phyloP scores from a whole-genome alignment of 2,113 vertebrate genomes.

The Erythrolamprus reginae region DNA sequence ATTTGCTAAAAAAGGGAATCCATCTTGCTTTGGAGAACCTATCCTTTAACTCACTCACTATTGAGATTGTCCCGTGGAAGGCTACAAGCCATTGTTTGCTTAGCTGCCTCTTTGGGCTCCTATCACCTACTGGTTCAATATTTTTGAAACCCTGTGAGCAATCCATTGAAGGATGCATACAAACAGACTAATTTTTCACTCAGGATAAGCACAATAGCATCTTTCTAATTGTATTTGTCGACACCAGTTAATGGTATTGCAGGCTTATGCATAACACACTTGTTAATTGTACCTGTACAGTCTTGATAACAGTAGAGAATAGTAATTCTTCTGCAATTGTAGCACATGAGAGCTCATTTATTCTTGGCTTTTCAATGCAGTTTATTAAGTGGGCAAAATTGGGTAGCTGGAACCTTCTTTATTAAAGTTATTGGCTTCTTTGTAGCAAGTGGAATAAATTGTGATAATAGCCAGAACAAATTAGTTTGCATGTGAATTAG shows the following conservation, averaged over 20 bases:
- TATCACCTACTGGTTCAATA: slow-evolving; percentile 49
- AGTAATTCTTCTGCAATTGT: slow-evolving; percentile 58
- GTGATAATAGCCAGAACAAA: slow-evolving; percentile 68
- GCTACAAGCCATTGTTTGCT: slow-evolving; percentile 42
- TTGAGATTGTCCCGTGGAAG: slow-evolving; percentile 11
- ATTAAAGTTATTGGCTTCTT: slow-evolving; percentile 66
- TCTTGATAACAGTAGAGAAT: slow-evolving; percentile 57
- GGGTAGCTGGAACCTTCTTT: slow-evolving; percentile 63
- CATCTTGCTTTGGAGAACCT: slow-evolving; percentile 29
- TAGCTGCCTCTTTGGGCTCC: slow-evolving; percentile 29
- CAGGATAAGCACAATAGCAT: slow-evolving; percentile 45
- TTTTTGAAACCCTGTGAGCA: slow-evolving; percentile 36
- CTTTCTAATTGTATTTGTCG: slow-evolving; percentile 61
- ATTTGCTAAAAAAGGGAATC: slow-evolving; percentile 51
- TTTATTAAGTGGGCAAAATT: slow-evolving; percentile 67
- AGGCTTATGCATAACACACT: slow-evolving; percentile 52
- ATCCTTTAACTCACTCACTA: slow-evolving; percentile 10
- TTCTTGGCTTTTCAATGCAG: slow-evolving; percentile 55
- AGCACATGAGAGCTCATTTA: slow-evolving; percentile 52
- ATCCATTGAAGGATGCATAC: slow-evolving; percentile 41
- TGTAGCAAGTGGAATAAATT: slow-evolving; percentile 61
- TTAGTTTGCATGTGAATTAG: slow-evolving; percentile 62
- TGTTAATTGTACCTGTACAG: slow-evolving; percentile 63
- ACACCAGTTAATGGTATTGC: slow-evolving; percentile 50
- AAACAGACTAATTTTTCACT: slow-evolving; percentile 58